Evolutionary conservation across 2,113 vertebrate species (phyloP).

Genomic region (Macrotis lagotis): DNA sequence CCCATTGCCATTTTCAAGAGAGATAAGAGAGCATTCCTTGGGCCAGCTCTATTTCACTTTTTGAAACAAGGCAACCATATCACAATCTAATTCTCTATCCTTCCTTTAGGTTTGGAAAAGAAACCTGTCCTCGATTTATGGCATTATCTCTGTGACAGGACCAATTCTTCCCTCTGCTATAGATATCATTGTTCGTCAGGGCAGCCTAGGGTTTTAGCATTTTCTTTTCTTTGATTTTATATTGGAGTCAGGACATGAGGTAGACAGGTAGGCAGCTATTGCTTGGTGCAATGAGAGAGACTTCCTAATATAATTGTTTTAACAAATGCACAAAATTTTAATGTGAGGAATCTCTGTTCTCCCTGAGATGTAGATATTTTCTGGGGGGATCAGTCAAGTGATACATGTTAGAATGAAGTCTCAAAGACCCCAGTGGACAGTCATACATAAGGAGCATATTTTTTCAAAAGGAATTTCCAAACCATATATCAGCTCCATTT

Average conservation of each 20-base stretch:
- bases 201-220: background rate
- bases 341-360: background rate
- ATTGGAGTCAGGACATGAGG: background rate
- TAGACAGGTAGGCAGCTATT: background rate
- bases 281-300: background rate
- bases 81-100: accelerated
- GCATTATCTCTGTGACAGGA: background rate
- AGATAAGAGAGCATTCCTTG: background rate
- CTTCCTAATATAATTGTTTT: background rate
- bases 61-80: background rate
- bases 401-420: background rate
- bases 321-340: background rate
- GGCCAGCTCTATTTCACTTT: background rate
- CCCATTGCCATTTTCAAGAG: conserved; percentile 1
- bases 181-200: background rate
- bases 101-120: background rate
- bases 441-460: background rate
- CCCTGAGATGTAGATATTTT: background rate
- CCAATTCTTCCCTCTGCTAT: background rate
- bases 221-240: background rate
- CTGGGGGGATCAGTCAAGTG: background rate
- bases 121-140: background rate
- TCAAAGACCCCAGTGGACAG: background rate
- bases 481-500: background rate
- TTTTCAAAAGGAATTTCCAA: background rate